A percentile compares a stretch with the other conserved stretches of the same genome.
Conservation (phyloP, 2,113 vertebrate species). For the Passerina amoena region DNA sequence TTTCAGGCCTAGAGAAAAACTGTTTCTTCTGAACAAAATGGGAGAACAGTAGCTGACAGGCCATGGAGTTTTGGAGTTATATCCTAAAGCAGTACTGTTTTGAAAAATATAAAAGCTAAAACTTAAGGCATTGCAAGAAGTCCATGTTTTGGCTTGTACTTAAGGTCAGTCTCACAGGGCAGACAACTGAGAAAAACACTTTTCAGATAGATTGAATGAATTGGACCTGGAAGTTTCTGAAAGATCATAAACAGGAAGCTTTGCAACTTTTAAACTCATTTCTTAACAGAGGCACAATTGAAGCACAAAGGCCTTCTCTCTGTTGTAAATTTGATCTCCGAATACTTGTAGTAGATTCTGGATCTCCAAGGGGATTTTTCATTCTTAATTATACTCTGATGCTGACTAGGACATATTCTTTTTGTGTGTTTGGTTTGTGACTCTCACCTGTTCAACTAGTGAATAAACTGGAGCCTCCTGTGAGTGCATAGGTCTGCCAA, state of each 20-base stretch:
- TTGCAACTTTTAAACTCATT: neutral
- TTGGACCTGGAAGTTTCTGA: neutral
- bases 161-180: neutral
- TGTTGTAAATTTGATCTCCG: neutral
- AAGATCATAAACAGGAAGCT: neutral
- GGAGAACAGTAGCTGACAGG: neutral
- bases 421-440: neutral
- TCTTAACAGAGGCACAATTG: neutral
- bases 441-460: neutral
- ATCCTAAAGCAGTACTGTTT: neutral
- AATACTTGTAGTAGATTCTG: neutral
- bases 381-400: neutral
- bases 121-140: neutral
- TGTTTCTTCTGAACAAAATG: neutral
- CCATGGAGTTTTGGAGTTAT: neutral
- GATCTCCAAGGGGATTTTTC: neutral
- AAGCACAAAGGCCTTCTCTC: neutral
- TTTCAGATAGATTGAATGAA: neutral
- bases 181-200: neutral
- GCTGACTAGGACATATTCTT: neutral
- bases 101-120: neutral
- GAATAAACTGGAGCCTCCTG: neutral
- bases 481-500: neutral
- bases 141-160: neutral
- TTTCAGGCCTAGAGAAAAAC: neutral